These are phyloP conservation scores for Beroe forskalii DNA, from an alignment of 37 sponge, comb jelly and placozoan species.

Conservation along the genomic window DNA sequence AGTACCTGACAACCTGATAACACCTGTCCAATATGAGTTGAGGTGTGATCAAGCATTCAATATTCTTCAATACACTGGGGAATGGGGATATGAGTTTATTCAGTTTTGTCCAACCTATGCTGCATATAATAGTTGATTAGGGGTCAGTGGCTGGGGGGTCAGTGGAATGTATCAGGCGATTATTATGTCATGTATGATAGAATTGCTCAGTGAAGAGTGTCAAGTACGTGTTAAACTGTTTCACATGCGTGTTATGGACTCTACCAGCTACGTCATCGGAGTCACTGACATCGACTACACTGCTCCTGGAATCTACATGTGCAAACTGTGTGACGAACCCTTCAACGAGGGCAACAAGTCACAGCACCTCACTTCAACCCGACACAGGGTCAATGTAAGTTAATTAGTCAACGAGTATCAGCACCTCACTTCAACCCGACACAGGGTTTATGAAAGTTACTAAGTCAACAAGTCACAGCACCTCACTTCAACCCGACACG, in stretches of 20 bases:
- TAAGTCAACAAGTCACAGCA: constrained; percentile 39
- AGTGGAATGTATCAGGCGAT: no score
- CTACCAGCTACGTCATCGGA: background rate
- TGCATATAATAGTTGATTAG: no score
- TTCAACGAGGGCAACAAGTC: constrained; percentile 57
- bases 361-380: constrained; percentile 17
- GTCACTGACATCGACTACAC: constrained; percentile 10
- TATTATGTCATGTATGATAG: no score
- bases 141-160: no score
- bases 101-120: no score
- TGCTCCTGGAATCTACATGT: constrained; percentile 23
- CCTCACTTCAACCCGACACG: constrained; percentile 13
- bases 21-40: no score
- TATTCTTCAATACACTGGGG: no score
- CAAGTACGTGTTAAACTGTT: no score
- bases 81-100: no score
- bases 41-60: no score
- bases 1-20: no score
- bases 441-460: constrained; percentile 21
- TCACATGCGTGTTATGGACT: background rate
- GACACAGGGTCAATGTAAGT: constrained; percentile 33
- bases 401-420: constrained; percentile 17
- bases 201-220: no score
- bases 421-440: constrained; percentile 19
- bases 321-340: constrained; percentile 33